Base-by-base conservation (phyloP, 2,888 invertebrate genomes). In the Thelaira solivaga region DNA sequence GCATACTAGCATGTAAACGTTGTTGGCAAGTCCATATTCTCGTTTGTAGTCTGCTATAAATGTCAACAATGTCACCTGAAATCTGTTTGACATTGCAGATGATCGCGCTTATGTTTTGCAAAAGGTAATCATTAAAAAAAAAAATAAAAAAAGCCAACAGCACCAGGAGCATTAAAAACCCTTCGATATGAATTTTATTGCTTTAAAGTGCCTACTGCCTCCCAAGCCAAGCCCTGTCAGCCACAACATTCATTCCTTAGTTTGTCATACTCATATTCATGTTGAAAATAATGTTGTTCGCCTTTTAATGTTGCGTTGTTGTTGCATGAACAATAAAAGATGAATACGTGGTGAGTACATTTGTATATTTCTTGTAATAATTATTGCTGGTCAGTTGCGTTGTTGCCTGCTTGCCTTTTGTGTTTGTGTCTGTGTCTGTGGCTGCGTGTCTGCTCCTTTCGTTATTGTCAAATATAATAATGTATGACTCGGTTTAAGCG, bases 41-140 rank as follows among this genome's bases (percentile, higher is more conserved):
- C 65, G 39, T 62, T 57, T 39, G 59, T 43, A 20, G 68, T 51
- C 76, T 77, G 77, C 80, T 81, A 81, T 81, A 79, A 80, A 81
- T 77, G 81, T 80, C 79, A 80, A 57, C 49, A 68, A 71, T 81
- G 80, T 78, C 80, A 74, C 62, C 49, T 71, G 68, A 68, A 80
- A 81, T 80, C 81, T 78, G 80, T 78, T 80, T 81, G 80, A 80
- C 81, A 80, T 81, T 78, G 75, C 74, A 71, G 76, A 74, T 80
- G 81, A 80, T 80, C 80, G 80, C 76, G 81, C 64, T 72, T 76
- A 81, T 71, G 62, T 79, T 81, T 78, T 47, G 69, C 74, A 24
- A 74, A n/a, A 73, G 57, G 80, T 69, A 73, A 76, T 79, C 76
- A 76, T 65, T 68, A 72, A 64, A 47, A 31, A 47, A 22, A 24